phyloP scores from a whole-genome alignment of 2,797 vertebrate species.

The Lacerta viridis region DNA sequence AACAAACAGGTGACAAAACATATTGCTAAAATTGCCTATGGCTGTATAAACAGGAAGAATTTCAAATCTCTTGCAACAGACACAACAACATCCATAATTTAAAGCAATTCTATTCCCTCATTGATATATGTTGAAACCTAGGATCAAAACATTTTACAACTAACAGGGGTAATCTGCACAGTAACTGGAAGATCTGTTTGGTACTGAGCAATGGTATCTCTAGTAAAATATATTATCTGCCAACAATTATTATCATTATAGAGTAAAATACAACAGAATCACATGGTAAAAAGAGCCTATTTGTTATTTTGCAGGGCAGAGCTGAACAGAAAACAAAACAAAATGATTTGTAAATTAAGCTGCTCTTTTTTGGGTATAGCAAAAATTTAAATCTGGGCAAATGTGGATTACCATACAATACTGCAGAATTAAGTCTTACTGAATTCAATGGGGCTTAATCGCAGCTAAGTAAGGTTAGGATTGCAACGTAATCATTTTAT shows the following conservation, averaged over 20 bases:
- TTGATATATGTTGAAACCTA: conserved; percentile 52
- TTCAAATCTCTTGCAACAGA: conserved; percentile 71
- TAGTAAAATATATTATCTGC: neutral
- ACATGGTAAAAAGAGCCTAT: neutral
- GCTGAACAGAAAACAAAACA: neutral
- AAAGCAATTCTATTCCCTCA: conserved; percentile 50
- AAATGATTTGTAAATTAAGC: neutral
- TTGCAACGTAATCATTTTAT: no score
- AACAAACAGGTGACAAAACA: conserved; percentile 82
- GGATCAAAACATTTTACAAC: conserved; percentile 28
- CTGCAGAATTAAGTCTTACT: no score
- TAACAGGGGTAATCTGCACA: conserved; percentile 4
- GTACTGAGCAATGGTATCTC: neutral
- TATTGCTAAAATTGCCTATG: conserved; percentile 77
- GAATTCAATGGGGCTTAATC: no score
- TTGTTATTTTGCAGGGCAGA: neutral
- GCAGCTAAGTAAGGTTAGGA: no score
- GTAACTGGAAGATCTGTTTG: conserved; percentile 29
- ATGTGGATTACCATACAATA: neutral
- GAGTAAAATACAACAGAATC: neutral
- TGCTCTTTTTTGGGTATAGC: neutral
- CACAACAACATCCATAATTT: conserved; percentile 59
- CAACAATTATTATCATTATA: neutral
- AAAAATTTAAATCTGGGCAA: conserved; percentile 2
- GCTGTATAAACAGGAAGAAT: conserved; percentile 79